These are phyloP conservation scores for Gastrophysa polygoni DNA, from an alignment of 2,888 invertebrate species.

Conservation along the genomic window DNA sequence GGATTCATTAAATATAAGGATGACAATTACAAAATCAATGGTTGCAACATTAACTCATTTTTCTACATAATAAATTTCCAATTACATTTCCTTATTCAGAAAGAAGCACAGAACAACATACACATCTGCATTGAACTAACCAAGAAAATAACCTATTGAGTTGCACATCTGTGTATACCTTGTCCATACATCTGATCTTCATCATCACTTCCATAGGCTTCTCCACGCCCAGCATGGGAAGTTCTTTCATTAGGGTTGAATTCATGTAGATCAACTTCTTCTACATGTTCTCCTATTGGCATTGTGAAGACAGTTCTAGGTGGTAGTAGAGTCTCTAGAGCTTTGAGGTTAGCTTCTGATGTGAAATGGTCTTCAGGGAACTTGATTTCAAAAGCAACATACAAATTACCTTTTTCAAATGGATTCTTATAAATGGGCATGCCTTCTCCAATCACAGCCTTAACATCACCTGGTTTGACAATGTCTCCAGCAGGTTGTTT, in stretches of 20 bases:
- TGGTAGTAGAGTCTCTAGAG: slow-evolving; percentile 77
- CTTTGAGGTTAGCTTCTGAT: slow-evolving; percentile 67
- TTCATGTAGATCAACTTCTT: slow-evolving; percentile 83
- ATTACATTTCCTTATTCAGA: slow-evolving; percentile 55
- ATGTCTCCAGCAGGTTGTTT: slow-evolving; percentile 80
- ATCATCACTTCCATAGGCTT: slow-evolving; percentile 76
- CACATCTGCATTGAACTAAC: slow-evolving; percentile 43
- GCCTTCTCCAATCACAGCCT: slow-evolving; percentile 82
- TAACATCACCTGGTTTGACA: slow-evolving; percentile 80
- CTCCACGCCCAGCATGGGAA: slow-evolving; percentile 61
- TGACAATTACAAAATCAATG: slow-evolving; percentile 15
- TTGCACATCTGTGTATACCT: slow-evolving; percentile 76
- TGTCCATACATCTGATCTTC: slow-evolving; percentile 65
- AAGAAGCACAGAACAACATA: slow-evolving; percentile 53
- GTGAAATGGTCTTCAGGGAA: slow-evolving; percentile 86
- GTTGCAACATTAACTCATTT: slow-evolving; percentile 28
- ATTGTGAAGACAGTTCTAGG: slow-evolving; percentile 71
- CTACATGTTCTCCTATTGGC: slow-evolving; percentile 81
- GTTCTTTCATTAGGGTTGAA: slow-evolving; percentile 69
- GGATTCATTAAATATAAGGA: slow-evolving; percentile 16
- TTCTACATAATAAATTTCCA: slow-evolving; percentile 30
- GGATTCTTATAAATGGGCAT: slow-evolving; percentile 89
- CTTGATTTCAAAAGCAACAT: slow-evolving; percentile 82
- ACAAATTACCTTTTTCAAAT: slow-evolving; percentile 85
- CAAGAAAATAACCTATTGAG: slow-evolving; percentile 66